Evolutionary conservation across 2,797 vertebrate species (phyloP), one percentile per base, ranked within the genome.

Genomic region (Galaxias olidus): DNA sequence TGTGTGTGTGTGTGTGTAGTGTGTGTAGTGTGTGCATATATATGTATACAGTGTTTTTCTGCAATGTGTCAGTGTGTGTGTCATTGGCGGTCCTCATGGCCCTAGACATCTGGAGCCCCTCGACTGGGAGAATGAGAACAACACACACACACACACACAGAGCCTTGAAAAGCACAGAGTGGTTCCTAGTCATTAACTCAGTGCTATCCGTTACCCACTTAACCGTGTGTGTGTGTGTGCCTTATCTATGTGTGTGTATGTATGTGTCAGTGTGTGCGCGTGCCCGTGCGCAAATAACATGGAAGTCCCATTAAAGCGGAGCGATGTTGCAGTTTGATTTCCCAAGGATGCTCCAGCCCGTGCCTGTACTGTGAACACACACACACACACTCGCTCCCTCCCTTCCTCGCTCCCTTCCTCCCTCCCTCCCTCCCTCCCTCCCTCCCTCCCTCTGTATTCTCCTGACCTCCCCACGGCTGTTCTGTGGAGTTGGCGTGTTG

Each of bases 11-110:
- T 40, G 40, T 67, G 49, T 54, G 65, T 68, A 49, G 50, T 61
- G 50, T 68, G 62, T 55, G 43, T 47, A n/a, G 62, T 54, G 62
- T 64, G 52, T 64, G 62, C 54, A 50, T 64, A 50, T 59, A n/a
- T n/a, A n/a, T n/a, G n/a, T n/a, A n/a, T n/a, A n/a, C n/a, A n/a
- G 42, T 44, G 43, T 43, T 15, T 59, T 15, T 17, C 41, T 59
- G 11, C 12, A 54, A 9, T 10, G 14, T n/a, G 14, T 40, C 10
- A 45, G 44, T 19, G 43, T 59, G 15, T 59, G 42, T 63, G 12
- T 53, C 10, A 20, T 20, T 20, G 19, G 53, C 19, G 9, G 40
- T 19, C 53, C 40, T 19, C 18, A n/a, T 55, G 13, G 6, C 53
- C 13, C 40, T 30, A 40, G 51, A 19, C 17, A 53, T 53, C 13